Conservation (phyloP, 2,888 invertebrate genomes). For the Glaucopsyche alexis region DNA sequence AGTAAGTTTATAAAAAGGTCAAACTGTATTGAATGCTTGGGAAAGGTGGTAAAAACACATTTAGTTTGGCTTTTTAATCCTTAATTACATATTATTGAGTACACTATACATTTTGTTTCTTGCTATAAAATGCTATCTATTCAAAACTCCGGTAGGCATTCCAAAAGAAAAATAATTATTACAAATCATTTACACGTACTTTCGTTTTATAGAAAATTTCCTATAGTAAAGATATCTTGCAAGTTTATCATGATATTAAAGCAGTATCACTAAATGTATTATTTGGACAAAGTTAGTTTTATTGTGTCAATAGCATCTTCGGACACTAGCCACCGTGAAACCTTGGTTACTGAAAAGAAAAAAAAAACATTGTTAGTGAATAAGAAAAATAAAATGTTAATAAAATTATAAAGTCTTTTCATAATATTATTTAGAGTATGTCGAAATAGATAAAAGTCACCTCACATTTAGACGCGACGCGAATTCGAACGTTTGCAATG, state of each 20-base stretch:
- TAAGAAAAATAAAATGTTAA: neutral
- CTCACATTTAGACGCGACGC: no score
- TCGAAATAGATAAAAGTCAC: no score
- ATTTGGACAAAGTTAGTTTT: constrained; percentile 74
- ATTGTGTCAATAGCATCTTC: constrained; percentile 66
- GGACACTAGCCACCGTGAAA: constrained; percentile 51
- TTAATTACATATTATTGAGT: constrained; percentile 79
- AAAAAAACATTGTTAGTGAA: constrained; percentile 36
- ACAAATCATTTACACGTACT: constrained; percentile 69
- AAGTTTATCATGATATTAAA: constrained; percentile 78
- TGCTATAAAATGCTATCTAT: constrained; percentile 81
- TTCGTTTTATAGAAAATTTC: constrained; percentile 77
- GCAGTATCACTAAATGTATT: constrained; percentile 79
- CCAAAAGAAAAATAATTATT: constrained; percentile 69
- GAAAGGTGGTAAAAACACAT: constrained; percentile 37
- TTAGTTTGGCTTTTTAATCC: constrained; percentile 78
- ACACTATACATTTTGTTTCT: constrained; percentile 77
- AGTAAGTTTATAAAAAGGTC: no score
- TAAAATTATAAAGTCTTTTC: neutral
- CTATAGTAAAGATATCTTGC: constrained; percentile 76
- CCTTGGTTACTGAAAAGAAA: constrained; percentile 68
- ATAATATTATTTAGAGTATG: no score
- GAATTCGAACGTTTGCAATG: no score
- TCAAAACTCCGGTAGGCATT: constrained; percentile 78
- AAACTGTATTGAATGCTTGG: constrained; percentile 28